These are phyloP conservation scores for Hirtodrosophila trivittata DNA, from an alignment of 2,888 invertebrate species.

Conservation along the genomic window DNA sequence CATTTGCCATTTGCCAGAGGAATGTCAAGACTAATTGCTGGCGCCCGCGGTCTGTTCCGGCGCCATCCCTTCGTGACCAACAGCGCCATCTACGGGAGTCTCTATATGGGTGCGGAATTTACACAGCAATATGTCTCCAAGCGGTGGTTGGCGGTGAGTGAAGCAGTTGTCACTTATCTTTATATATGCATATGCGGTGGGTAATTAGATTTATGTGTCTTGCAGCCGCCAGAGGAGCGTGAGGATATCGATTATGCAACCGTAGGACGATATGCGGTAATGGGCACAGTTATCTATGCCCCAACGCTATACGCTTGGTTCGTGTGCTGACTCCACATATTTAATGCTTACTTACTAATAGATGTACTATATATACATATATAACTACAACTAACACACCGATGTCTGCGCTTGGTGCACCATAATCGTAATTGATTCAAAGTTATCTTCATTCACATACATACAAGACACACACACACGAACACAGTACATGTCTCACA, in stretches of 20 bases:
- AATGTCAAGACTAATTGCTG: constrained; percentile 68
- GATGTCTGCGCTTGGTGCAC: no score
- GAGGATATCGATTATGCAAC: constrained; percentile 85
- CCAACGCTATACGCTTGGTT: constrained; percentile 87
- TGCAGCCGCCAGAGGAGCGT: constrained; percentile 62
- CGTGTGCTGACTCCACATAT: constrained; percentile 50
- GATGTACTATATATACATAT: not conserved
- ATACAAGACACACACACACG: constrained; percentile 18
- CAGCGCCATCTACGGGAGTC: constrained; percentile 88
- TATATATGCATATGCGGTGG: not conserved
- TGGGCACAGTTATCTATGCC: constrained; percentile 86
- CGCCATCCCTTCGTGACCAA: constrained; percentile 86
- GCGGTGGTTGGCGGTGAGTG: constrained; percentile 86
- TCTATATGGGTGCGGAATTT: constrained; percentile 91
- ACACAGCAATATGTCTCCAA: constrained; percentile 90
- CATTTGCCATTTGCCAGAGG: not conserved
- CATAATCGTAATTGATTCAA: constrained; percentile 41
- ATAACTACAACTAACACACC: not conserved
- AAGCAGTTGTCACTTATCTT: not conserved
- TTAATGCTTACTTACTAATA: not conserved
- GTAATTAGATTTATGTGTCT: constrained; percentile 54
- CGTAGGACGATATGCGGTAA: constrained; percentile 86
- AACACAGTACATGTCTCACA: not conserved
- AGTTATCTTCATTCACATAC: not conserved
- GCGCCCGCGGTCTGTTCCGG: constrained; percentile 81